phyloP scores from a whole-genome alignment of 2,113 vertebrate species.

The Syngnathus floridae region DNA sequence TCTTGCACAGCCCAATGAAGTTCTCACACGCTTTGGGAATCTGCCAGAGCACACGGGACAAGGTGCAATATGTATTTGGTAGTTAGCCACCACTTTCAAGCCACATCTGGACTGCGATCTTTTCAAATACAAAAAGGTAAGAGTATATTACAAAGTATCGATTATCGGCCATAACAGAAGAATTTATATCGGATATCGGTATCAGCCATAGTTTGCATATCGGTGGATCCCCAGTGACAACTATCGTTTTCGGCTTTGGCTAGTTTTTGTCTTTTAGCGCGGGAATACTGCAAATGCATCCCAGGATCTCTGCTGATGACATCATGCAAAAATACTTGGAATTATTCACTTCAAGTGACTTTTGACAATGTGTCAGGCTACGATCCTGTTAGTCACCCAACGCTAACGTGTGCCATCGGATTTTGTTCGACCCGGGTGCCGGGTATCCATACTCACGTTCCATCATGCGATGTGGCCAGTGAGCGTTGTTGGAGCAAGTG shows the following conservation, averaged over 20 bases:
- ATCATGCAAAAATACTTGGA: neutral
- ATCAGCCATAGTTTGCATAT: too few species aligned
- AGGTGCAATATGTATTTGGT: neutral
- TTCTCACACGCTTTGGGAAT: slow-evolving; percentile 92
- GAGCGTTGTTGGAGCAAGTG: neutral
- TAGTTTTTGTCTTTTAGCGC: too few species aligned
- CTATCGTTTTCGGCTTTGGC: too few species aligned
- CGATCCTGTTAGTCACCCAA: neutral
- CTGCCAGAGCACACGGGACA: slow-evolving; percentile 54
- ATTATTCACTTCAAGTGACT: neutral
- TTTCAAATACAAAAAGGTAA: too few species aligned
- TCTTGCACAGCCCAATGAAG: slow-evolving; percentile 89
- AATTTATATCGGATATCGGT: too few species aligned
- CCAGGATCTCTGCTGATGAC: neutral
- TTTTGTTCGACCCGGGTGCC: neutral
- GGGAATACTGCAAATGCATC: neutral
- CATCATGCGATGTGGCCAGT: neutral
- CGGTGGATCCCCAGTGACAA: too few species aligned
- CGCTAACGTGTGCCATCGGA: neutral
- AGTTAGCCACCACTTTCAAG: too few species aligned
- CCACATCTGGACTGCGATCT: neutral
- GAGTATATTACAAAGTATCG: too few species aligned
- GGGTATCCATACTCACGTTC: neutral
- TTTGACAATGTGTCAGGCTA: neutral
- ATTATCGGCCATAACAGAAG: too few species aligned